Conservation (phyloP, 2,797 vertebrate species). For the Acanthurus leucopareius region DNA sequence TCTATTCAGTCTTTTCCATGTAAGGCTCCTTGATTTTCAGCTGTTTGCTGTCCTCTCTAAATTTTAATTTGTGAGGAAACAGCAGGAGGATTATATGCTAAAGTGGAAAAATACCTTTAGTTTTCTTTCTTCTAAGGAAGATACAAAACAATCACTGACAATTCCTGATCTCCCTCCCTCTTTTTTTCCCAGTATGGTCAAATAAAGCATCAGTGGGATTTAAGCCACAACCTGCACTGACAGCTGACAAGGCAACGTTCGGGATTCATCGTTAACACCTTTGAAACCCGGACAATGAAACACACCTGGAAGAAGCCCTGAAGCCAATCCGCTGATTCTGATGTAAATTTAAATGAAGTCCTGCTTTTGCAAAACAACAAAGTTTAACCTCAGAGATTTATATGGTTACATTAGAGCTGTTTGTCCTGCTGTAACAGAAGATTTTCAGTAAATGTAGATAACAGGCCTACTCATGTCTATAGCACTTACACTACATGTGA, state of each 20-base stretch:
- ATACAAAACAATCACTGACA: too few species aligned
- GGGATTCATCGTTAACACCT: slow-evolving; percentile 35
- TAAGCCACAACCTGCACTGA: slow-evolving; percentile 4
- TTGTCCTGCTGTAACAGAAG: slow-evolving; percentile 66
- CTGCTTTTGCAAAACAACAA: slow-evolving; percentile 56
- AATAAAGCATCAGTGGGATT: slow-evolving; percentile 63
- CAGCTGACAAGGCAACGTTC: slow-evolving; percentile 53
- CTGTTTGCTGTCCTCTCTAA: too few species aligned
- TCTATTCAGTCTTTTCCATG: neutral
- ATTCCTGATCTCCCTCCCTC: slow-evolving; percentile 1
- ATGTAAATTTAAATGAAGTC: slow-evolving; percentile 21
- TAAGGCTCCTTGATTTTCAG: neutral
- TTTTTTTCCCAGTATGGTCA: slow-evolving; percentile 73
- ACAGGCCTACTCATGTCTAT: slow-evolving; percentile 5
- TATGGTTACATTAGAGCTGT: slow-evolving; percentile 51
- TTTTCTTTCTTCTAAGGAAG: too few species aligned
- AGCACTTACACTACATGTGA: slow-evolving; percentile 10
- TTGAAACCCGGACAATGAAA: neutral
- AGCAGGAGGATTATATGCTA: too few species aligned
- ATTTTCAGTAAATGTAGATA: slow-evolving; percentile 43
- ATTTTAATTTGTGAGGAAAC: too few species aligned
- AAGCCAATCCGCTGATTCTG: slow-evolving; percentile 21
- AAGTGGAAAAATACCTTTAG: too few species aligned
- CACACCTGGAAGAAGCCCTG: slow-evolving; percentile 21
- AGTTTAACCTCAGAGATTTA: slow-evolving; percentile 51